A percentile compares a stretch with the other conserved stretches of the same genome.
These are phyloP conservation scores for Campaea margaritaria DNA, from an alignment of 2,888 invertebrate genomes.

Conservation along the genomic window DNA sequence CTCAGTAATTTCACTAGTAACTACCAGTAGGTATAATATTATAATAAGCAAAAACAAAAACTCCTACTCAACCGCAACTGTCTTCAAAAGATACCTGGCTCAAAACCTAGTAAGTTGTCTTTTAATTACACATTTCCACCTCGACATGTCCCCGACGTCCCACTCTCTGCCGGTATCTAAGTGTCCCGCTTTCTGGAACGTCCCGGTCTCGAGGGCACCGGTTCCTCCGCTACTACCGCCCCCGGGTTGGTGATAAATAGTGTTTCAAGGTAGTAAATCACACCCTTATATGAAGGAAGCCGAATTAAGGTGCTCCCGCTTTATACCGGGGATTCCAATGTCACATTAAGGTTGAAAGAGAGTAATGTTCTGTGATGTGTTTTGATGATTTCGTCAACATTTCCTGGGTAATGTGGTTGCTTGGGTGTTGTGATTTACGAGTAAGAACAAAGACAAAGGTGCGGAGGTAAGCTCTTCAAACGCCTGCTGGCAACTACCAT, in stretches of 20 bases:
- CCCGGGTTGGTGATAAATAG: conserved; percentile 49
- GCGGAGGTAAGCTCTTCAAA: no score
- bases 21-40: no score
- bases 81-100: no score
- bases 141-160: conserved; percentile 15
- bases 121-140: conserved; percentile 23
- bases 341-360: conserved; percentile 18
- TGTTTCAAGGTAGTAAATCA: conserved; percentile 57
- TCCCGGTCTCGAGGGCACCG: conserved; percentile 26
- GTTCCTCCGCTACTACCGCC: conserved; percentile 15
- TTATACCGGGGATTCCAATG: conserved; percentile 15
- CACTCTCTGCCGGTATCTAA: conserved; percentile 15
- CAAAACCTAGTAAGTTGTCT: not conserved
- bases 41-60: no score
- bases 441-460: not conserved
- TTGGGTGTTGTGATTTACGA: not conserved
- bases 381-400: conserved; percentile 2
- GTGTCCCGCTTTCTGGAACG: conserved; percentile 23
- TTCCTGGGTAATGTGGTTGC: not conserved
- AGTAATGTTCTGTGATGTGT: conserved; percentile 11
- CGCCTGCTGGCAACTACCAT: no score
- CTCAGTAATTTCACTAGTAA: no score
- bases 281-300: conserved; percentile 56
- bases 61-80: no score
- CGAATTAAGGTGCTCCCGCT: conserved; percentile 45